Evolutionary conservation across 2,797 vertebrate species (phyloP), one percentile per base, ranked within the genome.

Genomic region (Phataginus tricuspis): DNA sequence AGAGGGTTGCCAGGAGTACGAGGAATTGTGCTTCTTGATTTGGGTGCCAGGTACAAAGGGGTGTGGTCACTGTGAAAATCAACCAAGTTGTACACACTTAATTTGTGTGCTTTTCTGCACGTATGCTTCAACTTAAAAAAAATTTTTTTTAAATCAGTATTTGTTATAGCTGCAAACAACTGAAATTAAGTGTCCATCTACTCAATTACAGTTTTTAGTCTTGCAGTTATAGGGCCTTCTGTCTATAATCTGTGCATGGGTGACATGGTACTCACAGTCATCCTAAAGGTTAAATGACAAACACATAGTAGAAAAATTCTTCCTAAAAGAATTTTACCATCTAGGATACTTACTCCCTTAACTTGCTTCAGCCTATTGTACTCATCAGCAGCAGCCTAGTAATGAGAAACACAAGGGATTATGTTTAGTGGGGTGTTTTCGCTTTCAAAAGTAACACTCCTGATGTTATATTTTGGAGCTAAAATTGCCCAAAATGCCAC

Each of bases 311-410:
- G 49, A 21, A 72, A 94, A 75, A 57, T 84, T 66, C 64, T 57
- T 63, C 51, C 23, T 55, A 0, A 15, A 82, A 85, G 77, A 82
- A 72, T 37, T 42, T 84, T 59, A 55, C 19, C 66, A 23, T 15
- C 39, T 16, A 57, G 7, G 16, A 91, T 90, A 98, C 98, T 69
- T 98, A 99, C 98, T 96, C 92, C 98, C 97, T 99, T 99, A 2
- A 97, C 80, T 96, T 98, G 96, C 96, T 98, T 99, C 78, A 99
- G 97, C 64, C 96, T 98, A 85, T 98, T 99, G 98, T 99, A 99
- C 98, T 99, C 98, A n/a, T 99, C 98, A 92, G 99, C 51, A 93
- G 98, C 98, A 82, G 98, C 98, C 99, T 99, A 96, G 53, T 64
- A 96, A 13, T 45, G 49, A 18, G 23, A 91, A 96, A 96, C 86